Base-by-base conservation (phyloP, 1,140 invertebrate genomes). In the Chironomus tepperi region DNA sequence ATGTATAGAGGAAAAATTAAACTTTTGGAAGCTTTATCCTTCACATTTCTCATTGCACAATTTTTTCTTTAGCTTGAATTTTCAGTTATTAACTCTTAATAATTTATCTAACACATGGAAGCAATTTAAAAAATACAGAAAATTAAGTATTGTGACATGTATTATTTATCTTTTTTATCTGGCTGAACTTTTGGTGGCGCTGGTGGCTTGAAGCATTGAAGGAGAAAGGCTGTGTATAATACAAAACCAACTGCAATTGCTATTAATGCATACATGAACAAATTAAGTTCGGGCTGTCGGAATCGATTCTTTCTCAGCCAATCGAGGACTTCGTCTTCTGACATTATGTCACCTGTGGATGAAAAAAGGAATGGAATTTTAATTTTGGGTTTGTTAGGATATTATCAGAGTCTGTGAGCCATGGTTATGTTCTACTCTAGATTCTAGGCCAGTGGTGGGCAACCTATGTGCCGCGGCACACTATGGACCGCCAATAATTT, bases 261-360 rank as follows among this genome's bases (percentile, higher is more conserved):
- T 78, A 94, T 90, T 77, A 97, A 85, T 74, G 92, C 93, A 80
- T 96, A 97, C 94, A 97, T 96, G 80, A 97, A 97, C 75, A 97
- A 88, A 79, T 95, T 97, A 16, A 98, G 83, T 82, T 98, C 95
- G 0, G 95, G 94, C 79, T 96, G 93, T 42, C 94, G 87, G 84
- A 95, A 97, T 75, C 95, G 88, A 82, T 97, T 97, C 83, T 96
- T 96, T 76, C 93, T 88, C 67, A 97, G 83, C 95, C 95, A 97
- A 78, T 96, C 94, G 70, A 97, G 83, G n/a, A 97, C 94, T 79
- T 95, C 93, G 7, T 89, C 86, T 84, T 96, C 94, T 16, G 88
- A 89, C 79, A 90, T 87, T 70, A 96, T 80, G 78, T 95, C 91
- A 77, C 94, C 93, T 94, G 81, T 15, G 79, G 5, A 34, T 34